phyloP scores from a whole-genome alignment of 2,888 invertebrate species.

The Acleris literana region DNA sequence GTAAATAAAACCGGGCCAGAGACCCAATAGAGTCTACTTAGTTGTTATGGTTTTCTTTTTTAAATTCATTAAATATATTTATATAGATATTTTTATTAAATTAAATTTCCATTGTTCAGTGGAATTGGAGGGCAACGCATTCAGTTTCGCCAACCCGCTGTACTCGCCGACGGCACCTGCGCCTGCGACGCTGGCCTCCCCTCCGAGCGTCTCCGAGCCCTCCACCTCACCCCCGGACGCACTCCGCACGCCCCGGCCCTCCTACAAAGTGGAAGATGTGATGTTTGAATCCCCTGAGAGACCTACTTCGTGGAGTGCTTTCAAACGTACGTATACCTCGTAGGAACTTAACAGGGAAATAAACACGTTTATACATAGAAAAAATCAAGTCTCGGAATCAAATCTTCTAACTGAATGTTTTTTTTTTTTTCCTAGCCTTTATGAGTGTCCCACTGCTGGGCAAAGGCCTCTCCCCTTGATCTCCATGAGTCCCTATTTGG shows the following conservation, averaged over 20 bases:
- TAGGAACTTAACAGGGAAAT: too few species aligned
- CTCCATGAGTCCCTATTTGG: too few species aligned
- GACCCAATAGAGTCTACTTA: too few species aligned
- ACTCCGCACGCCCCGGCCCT: conserved; percentile 77
- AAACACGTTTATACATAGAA: too few species aligned
- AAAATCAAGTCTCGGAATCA: too few species aligned
- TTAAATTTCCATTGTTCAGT: conserved; percentile 46
- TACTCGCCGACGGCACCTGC: conserved; percentile 87
- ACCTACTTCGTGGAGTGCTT: conserved; percentile 71
- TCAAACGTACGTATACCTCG: conserved; percentile 61
- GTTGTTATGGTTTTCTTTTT: neutral
- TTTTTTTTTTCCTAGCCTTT: too few species aligned
- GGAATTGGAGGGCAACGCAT: conserved; percentile 82
- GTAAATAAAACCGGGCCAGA: too few species aligned
- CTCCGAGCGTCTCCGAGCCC: conserved; percentile 47
- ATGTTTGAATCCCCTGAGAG: conserved; percentile 85
- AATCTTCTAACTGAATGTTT: too few species aligned
- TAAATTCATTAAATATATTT: neutral
- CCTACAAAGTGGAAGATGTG: conserved; percentile 90
- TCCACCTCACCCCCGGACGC: conserved; percentile 55
- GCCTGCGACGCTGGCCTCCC: conserved; percentile 51
- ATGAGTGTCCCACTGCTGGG: too few species aligned
- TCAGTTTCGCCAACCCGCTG: conserved; percentile 93
- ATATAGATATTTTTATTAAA: neutral
- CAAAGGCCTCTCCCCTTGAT: too few species aligned